Evolutionary conservation across 2,797 vertebrate genomes (phyloP).

Genomic region (Geotrypetes seraphini): DNA sequence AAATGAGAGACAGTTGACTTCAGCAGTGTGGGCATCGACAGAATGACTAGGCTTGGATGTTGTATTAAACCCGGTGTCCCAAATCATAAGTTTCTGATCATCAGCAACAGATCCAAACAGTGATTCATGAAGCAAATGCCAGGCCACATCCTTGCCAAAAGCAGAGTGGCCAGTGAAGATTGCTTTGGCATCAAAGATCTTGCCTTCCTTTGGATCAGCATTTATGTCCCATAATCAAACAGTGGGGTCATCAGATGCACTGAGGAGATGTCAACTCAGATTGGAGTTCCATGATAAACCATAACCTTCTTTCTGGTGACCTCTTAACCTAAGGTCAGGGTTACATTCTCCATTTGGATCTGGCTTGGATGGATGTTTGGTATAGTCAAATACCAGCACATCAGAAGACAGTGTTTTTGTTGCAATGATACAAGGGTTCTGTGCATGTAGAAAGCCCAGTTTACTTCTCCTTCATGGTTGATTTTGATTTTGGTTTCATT

Average conservation of each 20-base stretch:
- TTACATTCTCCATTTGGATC: conserved; percentile 83
- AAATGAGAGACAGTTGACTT: conserved; percentile 90
- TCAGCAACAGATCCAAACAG: conserved; percentile 89
- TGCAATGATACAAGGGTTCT: conserved; percentile 83
- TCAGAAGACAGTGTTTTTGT: conserved; percentile 89
- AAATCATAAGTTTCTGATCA: conserved; percentile 93
- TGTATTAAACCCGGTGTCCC: conserved; percentile 83
- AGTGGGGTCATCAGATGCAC: conserved; percentile 86
- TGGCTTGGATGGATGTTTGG: conserved; percentile 80
- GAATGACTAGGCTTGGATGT: conserved; percentile 79
- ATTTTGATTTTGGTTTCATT: conserved; percentile 92
- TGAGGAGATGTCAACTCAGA: conserved; percentile 83
- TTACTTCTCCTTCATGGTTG: conserved; percentile 90
- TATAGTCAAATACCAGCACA: conserved; percentile 87
- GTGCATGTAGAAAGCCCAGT: conserved; percentile 84
- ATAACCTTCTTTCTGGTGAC: conserved; percentile 89
- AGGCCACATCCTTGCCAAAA: conserved; percentile 88
- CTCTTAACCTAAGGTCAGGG: conserved; percentile 79
- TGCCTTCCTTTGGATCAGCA: conserved; percentile 76
- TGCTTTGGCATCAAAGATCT: conserved; percentile 80
- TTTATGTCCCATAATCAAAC: conserved; percentile 91
- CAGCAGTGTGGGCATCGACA: conserved; percentile 81
- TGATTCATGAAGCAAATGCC: conserved; percentile 86
- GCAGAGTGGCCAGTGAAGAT: conserved; percentile 86
- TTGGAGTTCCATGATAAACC: conserved; percentile 95